These are phyloP conservation scores for Lysandra coridon DNA, from an alignment of 2,888 invertebrate genomes.

Conservation along the genomic window DNA sequence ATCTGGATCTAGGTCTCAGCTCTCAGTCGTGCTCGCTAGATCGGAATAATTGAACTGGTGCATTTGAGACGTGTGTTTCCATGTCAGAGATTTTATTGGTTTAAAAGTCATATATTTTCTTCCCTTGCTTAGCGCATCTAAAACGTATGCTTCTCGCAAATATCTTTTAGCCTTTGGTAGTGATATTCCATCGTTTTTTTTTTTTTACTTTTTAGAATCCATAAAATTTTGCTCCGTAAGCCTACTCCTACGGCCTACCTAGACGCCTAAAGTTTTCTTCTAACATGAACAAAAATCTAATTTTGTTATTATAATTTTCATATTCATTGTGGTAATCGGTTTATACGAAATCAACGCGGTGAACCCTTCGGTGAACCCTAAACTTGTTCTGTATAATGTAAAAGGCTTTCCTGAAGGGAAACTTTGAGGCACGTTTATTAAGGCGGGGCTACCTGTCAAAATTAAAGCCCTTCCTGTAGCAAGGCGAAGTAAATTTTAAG, in stretches of 20 bases:
- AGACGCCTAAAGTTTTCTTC: not conserved
- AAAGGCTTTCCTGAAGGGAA: not conserved
- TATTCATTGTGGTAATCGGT: not conserved
- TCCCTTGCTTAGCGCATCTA: not conserved
- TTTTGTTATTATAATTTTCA: not conserved
- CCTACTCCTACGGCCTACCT: not conserved
- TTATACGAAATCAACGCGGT: not conserved
- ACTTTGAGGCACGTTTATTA: constrained; percentile 20
- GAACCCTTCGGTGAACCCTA: not conserved
- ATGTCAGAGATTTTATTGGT: not conserved
- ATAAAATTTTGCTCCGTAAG: not conserved
- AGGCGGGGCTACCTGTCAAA: constrained; percentile 18
- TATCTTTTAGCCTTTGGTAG: too few relatives aligned
- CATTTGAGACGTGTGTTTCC: constrained; percentile 16
- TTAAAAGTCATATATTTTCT: not conserved
- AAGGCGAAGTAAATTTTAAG: not conserved
- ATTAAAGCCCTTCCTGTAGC: constrained; percentile 21
- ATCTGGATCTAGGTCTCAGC: constrained; percentile 29
- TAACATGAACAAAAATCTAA: not conserved
- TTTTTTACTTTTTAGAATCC: too few relatives aligned
- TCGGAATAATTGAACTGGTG: constrained; percentile 25
- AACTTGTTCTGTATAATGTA: constrained; percentile 6
- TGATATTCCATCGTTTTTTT: too few relatives aligned
- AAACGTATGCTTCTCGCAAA: not conserved
- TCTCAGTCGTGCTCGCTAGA: constrained; percentile 27